Evolutionary conservation across 2,113 vertebrate species (phyloP).

Genomic region (Pholis gunnellus): DNA sequence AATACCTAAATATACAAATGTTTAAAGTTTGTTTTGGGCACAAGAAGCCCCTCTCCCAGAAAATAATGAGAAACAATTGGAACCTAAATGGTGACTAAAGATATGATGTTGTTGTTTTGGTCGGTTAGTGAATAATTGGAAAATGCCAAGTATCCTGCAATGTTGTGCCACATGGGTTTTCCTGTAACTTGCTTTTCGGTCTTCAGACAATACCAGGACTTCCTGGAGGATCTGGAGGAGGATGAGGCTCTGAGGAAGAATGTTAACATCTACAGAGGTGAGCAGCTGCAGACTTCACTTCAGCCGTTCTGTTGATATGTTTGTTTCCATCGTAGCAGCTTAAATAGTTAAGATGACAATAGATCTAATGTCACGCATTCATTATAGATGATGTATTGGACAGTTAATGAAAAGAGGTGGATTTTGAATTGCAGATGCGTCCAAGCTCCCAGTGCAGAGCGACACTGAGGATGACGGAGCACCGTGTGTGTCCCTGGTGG

Average conservation of each 20-base stretch:
- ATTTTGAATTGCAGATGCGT: constrained; percentile 75
- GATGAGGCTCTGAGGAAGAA: constrained; percentile 97
- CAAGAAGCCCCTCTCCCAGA: neutral
- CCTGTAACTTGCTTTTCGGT: constrained; percentile 35
- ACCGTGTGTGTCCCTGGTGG: constrained; percentile 91
- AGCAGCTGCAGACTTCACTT: constrained; percentile 26
- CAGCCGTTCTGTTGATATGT: neutral
- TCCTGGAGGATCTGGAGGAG: constrained; percentile 98
- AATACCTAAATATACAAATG: neutral
- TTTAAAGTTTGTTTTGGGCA: neutral
- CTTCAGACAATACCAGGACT: constrained; percentile 95
- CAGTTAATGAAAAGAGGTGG: constrained; percentile 16
- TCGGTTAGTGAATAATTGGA: constrained; percentile 8
- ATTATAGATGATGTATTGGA: neutral
- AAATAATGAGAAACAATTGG: constrained; percentile 1
- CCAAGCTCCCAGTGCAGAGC: constrained; percentile 91
- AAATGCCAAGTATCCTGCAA: neutral
- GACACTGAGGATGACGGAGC: constrained; percentile 95
- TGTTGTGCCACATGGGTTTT: neutral
- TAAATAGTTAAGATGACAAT: neutral
- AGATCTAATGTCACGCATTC: neutral
- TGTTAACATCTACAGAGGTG: constrained; percentile 96
- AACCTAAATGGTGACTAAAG: no score
- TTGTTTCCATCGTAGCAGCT: constrained; percentile 12
- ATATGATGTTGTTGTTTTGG: neutral